Evolutionary conservation across 2,113 vertebrate species (phyloP).

Genomic region (Austrofundulus limnaeus): DNA sequence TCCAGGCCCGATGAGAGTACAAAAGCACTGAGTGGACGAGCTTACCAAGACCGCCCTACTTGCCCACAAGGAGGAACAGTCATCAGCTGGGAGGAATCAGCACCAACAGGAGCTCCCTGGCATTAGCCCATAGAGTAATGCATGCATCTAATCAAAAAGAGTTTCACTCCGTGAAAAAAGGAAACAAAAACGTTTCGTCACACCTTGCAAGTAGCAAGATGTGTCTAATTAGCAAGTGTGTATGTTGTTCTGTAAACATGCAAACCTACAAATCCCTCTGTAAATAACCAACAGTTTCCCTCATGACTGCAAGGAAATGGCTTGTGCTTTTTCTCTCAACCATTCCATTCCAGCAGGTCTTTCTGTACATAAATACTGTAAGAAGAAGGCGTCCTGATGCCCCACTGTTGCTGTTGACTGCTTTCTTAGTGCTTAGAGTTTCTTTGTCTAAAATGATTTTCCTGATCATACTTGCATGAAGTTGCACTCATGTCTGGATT

Average conservation of each 20-base stretch:
- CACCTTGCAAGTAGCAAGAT: constrained; percentile 72
- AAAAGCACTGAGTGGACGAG: constrained; percentile 73
- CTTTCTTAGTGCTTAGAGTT: constrained; percentile 68
- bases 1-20: constrained; percentile 70
- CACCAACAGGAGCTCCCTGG: constrained; percentile 57
- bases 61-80: constrained; percentile 63
- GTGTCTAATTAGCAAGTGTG: constrained; percentile 75
- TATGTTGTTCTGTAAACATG: constrained; percentile 76
- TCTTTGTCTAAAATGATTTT: constrained; percentile 10
- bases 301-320: constrained; percentile 68
- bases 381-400: constrained; percentile 51
- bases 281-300: constrained; percentile 63
- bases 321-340: constrained; percentile 63
- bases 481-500: constrained; percentile 66
- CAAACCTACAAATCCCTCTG: constrained; percentile 67
- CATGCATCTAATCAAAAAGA: constrained; percentile 78
- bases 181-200: constrained; percentile 56
- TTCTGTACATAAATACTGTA: constrained; percentile 65
- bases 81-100: constrained; percentile 64
- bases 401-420: constrained; percentile 42
- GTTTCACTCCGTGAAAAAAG: constrained; percentile 77
- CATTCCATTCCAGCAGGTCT: constrained; percentile 44
- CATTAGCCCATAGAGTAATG: constrained; percentile 79
- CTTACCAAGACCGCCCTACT: constrained; percentile 40
- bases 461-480: constrained; percentile 63